Base-by-base conservation (phyloP, 2,113 vertebrate species). In the Crotalus tigris region DNA sequence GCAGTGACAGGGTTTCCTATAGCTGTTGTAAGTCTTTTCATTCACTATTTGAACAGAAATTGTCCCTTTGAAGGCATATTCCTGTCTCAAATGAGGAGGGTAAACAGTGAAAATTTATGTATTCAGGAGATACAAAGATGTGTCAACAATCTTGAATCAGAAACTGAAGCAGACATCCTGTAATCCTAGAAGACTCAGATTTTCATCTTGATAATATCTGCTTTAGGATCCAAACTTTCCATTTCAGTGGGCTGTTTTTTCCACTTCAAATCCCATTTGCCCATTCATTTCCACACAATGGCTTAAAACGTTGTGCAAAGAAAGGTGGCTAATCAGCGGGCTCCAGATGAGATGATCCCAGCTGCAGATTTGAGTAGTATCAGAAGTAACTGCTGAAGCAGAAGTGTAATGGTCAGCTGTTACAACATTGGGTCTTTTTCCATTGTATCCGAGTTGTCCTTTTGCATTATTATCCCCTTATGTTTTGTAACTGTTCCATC, bases 191-290 rank as follows among this genome's bases (percentile, higher is more conserved):
- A 90, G 88, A 91, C 33, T 85, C 86, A 95, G 93, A 26, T 1
- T 94, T 94, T 92, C 64, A 92, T 93, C 94, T 88, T 44, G 85
- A 75, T 94, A 95, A 94, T 85, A 64, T 59, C 91, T 53, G 13
- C 17, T 54, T 90, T 55, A 88, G 86, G 87, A 0, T 0, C 26
- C 12, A 2, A 19, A 39, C 29, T 55, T 91, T 61, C 21, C n/a
- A 94, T 93, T 87, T 88, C 94, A 93, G n/a, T 53, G 5, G 6
- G 44, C 49, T 93, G 2, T 26, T 51, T 91, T 81, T 33, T 23
- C 53, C 24, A n/a, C 49, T n/a, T 87, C 33, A 15, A 87, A 81
- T 87, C 24, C 3, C 88, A 44, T 91, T 94, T 46, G 91, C 57
- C 92, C 26, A 85, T 58, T 81, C 93, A 69, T 49, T 24, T 94